A percentile compares a stretch with the other conserved stretches of the same genome.
Conservation (phyloP, 2,797 vertebrate species). For the Pipistrellus kuhlii region DNA sequence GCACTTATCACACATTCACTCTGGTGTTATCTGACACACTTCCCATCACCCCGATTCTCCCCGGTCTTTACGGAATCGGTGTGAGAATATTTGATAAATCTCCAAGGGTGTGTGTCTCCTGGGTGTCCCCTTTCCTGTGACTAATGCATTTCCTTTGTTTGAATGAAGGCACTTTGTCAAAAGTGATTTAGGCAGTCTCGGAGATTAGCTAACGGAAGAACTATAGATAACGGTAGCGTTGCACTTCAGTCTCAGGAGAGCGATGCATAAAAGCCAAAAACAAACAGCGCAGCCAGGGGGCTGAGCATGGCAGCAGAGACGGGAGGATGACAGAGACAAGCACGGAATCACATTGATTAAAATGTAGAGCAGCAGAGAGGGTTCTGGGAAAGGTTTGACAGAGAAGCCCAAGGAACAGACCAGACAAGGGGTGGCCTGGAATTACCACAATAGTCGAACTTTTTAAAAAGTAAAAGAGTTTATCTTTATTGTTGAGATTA, state of each 20-base stretch:
- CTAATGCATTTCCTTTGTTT: conserved; percentile 45
- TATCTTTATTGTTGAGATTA: too few relatives aligned
- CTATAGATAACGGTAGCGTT: background rate
- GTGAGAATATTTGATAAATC: background rate
- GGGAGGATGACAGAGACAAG: background rate
- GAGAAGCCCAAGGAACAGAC: background rate
- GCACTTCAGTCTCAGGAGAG: background rate
- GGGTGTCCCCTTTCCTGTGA: background rate
- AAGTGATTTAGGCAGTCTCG: background rate
- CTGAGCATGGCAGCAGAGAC: background rate
- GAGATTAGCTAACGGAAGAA: conserved; percentile 37
- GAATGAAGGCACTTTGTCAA: background rate
- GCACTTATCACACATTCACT: background rate
- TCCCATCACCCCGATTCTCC: background rate
- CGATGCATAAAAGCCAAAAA: background rate
- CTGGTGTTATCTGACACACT: background rate
- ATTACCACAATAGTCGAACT: conserved; percentile 8
- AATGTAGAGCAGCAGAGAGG: background rate
- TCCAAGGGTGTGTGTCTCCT: background rate
- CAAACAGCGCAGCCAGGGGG: background rate
- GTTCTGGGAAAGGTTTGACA: background rate
- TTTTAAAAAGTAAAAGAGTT: background rate
- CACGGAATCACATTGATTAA: background rate
- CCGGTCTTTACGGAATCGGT: background rate
- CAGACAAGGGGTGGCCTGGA: background rate